These are phyloP conservation scores for Alviniconcha marisindica DNA, from an alignment of 1,140 invertebrate species.

Conservation along the genomic window DNA sequence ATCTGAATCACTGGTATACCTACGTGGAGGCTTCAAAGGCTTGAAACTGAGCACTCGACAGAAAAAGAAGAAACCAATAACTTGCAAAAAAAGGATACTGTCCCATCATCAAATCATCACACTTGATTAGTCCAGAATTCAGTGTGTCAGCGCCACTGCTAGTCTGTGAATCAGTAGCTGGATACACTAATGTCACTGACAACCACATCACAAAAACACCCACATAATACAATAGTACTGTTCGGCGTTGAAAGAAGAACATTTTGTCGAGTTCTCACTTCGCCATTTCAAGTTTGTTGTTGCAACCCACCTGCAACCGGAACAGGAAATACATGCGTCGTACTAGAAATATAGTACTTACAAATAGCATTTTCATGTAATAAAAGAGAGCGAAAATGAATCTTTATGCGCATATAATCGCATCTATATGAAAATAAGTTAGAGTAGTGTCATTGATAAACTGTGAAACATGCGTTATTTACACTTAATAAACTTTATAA, in stretches of 20 bases:
- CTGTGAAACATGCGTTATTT: no score
- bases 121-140: constrained; percentile 34
- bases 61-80: no score
- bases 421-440: not conserved
- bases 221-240: not conserved
- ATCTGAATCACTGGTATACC: no score
- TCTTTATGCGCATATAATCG: not conserved
- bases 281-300: not conserved
- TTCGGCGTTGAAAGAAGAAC: not conserved
- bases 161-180: not conserved
- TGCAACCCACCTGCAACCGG: not conserved
- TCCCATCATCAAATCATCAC: constrained; percentile 59
- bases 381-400: no score
- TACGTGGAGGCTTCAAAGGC: no score
- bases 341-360: no score
- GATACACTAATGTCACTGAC: constrained; percentile 8
- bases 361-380: no score
- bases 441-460: no score
- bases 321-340: constrained; percentile 10
- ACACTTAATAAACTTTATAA: no score
- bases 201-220: not conserved
- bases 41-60: no score
- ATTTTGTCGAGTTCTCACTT: not conserved
- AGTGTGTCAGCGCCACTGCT: not conserved
- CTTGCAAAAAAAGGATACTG: constrained; percentile 67